phyloP scores from a whole-genome alignment of 2,113 vertebrate genomes.

The Apistogramma diplotaenia region DNA sequence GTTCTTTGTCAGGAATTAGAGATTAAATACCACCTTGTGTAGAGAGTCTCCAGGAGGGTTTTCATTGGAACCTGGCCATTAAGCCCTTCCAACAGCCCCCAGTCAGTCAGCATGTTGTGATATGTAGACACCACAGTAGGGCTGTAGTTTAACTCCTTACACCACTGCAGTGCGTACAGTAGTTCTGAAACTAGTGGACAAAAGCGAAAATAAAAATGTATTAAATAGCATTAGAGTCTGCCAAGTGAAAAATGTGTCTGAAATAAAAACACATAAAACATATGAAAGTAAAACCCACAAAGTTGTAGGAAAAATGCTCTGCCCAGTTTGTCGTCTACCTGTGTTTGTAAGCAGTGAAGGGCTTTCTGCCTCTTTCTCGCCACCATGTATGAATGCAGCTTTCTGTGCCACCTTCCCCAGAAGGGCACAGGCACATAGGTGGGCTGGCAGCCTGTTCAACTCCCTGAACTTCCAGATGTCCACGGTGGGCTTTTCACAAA shows the following conservation, averaged over 20 bases:
- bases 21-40: constrained; percentile 77
- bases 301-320: neutral
- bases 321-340: constrained; percentile 43
- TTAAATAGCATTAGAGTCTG: neutral
- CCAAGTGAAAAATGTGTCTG: neutral
- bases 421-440: constrained; percentile 85
- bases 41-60: constrained; percentile 79
- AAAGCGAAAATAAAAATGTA: neutral
- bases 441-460: constrained; percentile 80
- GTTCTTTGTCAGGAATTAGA: neutral
- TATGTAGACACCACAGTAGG: constrained; percentile 77
- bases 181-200: constrained; percentile 83
- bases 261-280: neutral
- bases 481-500: constrained; percentile 75
- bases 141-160: constrained; percentile 83
- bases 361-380: constrained; percentile 35
- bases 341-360: constrained; percentile 39
- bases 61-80: constrained; percentile 53
- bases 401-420: constrained; percentile 80
- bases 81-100: constrained; percentile 77
- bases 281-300: neutral
- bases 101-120: constrained; percentile 78
- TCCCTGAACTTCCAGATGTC: constrained; percentile 73
- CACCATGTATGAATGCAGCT: constrained; percentile 57
- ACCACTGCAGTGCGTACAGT: constrained; percentile 91